Evolutionary conservation across 2,888 invertebrate genomes (phyloP).

Genomic region (Proisotoma minuta): DNA sequence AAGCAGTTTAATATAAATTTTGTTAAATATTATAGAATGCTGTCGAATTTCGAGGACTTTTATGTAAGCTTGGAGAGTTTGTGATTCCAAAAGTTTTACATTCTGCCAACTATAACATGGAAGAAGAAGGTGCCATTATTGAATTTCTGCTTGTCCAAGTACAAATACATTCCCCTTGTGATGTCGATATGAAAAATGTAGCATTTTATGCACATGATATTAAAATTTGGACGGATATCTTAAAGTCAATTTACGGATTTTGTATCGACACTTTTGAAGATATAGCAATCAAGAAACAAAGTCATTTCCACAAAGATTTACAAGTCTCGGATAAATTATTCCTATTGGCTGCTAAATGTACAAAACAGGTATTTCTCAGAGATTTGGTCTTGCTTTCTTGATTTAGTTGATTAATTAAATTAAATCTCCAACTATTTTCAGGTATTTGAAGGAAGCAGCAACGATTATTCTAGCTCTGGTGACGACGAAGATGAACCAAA

Average conservation of each 20-base stretch:
- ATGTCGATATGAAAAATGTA: conserved; percentile 23
- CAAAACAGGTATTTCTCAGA: conserved; percentile 33
- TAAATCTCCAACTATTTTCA: too few relatives aligned
- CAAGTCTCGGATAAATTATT: conserved; percentile 26
- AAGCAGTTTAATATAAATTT: not conserved
- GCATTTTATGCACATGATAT: conserved; percentile 35
- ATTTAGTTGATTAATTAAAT: too few relatives aligned
- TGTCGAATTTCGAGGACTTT: conserved; percentile 40
- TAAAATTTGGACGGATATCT: conserved; percentile 34
- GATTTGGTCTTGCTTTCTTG: too few relatives aligned
- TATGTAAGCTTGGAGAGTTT: conserved; percentile 40
- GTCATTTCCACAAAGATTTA: conserved; percentile 6
- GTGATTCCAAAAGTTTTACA: conserved; percentile 32
- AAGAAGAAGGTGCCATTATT: conserved; percentile 27
- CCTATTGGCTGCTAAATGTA: conserved; percentile 36
- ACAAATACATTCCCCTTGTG: conserved; percentile 55
- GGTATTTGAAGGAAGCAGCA: too few relatives aligned
- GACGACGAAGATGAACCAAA: conserved; percentile 22
- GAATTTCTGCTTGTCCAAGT: conserved; percentile 56
- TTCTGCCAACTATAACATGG: conserved; percentile 15
- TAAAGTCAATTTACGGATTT: conserved; percentile 29
- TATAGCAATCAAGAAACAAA: conserved; percentile 20
- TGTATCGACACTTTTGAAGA: conserved; percentile 39
- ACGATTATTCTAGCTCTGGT: conserved; percentile 19
- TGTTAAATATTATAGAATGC: conserved; percentile 32